These are phyloP conservation scores for Arge pagana DNA, from an alignment of 2,888 invertebrate species.

Conservation along the genomic window DNA sequence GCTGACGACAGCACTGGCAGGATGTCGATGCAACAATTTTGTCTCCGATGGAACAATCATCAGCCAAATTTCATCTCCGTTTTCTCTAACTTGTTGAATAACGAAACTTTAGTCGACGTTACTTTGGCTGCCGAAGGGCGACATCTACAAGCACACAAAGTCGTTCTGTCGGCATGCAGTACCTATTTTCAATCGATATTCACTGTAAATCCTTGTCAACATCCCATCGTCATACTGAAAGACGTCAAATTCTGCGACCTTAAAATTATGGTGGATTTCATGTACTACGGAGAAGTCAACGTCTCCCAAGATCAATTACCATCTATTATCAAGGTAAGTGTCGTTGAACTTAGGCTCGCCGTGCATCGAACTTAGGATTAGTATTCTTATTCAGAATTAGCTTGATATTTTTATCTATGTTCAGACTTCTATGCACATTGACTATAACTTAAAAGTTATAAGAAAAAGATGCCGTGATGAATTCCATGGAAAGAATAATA, in stretches of 20 bases:
- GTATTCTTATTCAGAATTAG: background rate
- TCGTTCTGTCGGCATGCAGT: slow-evolving; percentile 88
- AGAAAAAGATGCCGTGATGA: no score
- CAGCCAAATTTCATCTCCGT: slow-evolving; percentile 91
- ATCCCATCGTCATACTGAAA: slow-evolving; percentile 88
- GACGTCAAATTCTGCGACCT: slow-evolving; percentile 86
- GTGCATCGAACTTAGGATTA: background rate
- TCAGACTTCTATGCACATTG: no score
- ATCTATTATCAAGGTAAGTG: slow-evolving; percentile 60
- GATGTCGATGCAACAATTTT: slow-evolving; percentile 78
- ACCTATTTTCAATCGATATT: slow-evolving; percentile 90
- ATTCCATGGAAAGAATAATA: no score
- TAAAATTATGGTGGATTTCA: slow-evolving; percentile 87
- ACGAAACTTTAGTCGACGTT: slow-evolving; percentile 85
- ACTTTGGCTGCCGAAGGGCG: slow-evolving; percentile 90
- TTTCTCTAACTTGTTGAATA: slow-evolving; percentile 81
- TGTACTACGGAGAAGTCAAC: slow-evolving; percentile 92
- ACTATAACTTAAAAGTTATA: no score
- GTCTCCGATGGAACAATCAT: slow-evolving; percentile 90
- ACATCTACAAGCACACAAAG: slow-evolving; percentile 86
- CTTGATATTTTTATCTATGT: no score
- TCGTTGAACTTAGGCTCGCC: no score
- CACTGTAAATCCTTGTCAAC: slow-evolving; percentile 83
- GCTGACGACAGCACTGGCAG: slow-evolving; percentile 28
- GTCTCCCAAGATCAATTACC: slow-evolving; percentile 87